These are phyloP conservation scores for Coleophora deauratella DNA, from an alignment of 2,888 invertebrate genomes.

Conservation along the genomic window DNA sequence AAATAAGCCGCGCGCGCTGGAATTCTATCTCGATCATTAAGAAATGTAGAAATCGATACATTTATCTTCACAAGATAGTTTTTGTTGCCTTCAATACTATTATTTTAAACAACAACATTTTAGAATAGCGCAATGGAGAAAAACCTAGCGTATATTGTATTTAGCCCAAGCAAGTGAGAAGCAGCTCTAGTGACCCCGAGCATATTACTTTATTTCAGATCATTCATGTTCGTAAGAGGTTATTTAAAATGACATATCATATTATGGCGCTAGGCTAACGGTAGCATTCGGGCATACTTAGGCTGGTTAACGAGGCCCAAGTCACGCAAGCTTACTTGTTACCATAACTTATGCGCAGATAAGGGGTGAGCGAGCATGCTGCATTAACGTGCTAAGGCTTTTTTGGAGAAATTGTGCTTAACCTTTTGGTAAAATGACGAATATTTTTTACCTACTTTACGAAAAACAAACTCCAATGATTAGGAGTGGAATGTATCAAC, in stretches of 20 bases:
- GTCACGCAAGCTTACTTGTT: constrained; percentile 52
- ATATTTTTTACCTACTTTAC: no score
- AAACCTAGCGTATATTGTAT: no score
- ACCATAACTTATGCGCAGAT: constrained; percentile 57
- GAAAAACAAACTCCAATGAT: no score
- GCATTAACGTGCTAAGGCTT: constrained; percentile 43
- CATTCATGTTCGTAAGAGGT: constrained; percentile 27
- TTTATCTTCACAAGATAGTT: no score
- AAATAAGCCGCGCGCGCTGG: no score
- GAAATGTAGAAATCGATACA: no score
- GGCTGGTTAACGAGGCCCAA: constrained; percentile 25
- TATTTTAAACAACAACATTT: no score
- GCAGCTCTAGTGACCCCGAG: background rate
- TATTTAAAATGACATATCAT: constrained; percentile 34
- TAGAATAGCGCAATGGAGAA: no score
- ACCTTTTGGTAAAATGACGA: constrained; percentile 20
- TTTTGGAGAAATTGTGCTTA: constrained; percentile 35
- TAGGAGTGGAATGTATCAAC: no score
- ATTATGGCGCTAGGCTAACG: constrained; percentile 19
- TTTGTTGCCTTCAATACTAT: no score
- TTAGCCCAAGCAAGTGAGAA: no score
- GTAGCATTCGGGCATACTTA: constrained; percentile 23
- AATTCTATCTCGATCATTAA: no score
- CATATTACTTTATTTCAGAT: constrained; percentile 24
- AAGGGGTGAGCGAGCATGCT: constrained; percentile 46